phyloP scores from a whole-genome alignment of 2,113 vertebrate genomes.

The Istiophorus platypterus region DNA sequence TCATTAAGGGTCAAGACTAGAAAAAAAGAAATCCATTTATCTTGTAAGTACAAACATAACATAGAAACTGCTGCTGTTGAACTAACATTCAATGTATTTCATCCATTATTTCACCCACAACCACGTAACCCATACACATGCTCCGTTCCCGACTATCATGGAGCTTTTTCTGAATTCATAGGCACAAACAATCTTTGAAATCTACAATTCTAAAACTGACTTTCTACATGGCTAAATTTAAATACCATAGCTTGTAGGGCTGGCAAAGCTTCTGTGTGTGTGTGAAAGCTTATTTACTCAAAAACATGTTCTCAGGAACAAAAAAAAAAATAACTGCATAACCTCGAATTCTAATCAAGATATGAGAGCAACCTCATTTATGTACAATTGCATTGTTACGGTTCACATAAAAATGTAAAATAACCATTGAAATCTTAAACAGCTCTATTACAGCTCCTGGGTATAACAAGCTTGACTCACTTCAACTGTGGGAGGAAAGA shows the following conservation, averaged over 20 bases:
- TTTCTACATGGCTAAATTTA: slow-evolving; percentile 56
- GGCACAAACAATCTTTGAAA: slow-evolving; percentile 48
- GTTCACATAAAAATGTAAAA: slow-evolving; percentile 26
- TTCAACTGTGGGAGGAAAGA: slow-evolving; percentile 3
- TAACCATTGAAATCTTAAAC: slow-evolving; percentile 17
- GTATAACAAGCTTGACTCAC: slow-evolving; percentile 23
- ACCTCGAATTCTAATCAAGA: slow-evolving; percentile 48
- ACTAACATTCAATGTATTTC: slow-evolving; percentile 51
- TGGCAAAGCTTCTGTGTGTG: slow-evolving; percentile 65
- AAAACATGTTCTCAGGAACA: slow-evolving; percentile 44
- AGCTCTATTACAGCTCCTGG: slow-evolving; percentile 26
- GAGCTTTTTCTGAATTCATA: slow-evolving; percentile 56
- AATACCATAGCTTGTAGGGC: slow-evolving; percentile 78
- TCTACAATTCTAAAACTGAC: slow-evolving; percentile 55
- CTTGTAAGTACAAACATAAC: slow-evolving; percentile 50
- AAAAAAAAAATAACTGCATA: slow-evolving; percentile 39
- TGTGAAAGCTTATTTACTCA: slow-evolving; percentile 68
- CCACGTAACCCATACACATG: slow-evolving; percentile 40
- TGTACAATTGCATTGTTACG: slow-evolving; percentile 45
- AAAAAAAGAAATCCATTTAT: slow-evolving; percentile 49
- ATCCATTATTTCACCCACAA: slow-evolving; percentile 46
- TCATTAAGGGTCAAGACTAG: slow-evolving; percentile 38
- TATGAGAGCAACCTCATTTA: slow-evolving; percentile 42
- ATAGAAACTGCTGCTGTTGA: slow-evolving; percentile 58
- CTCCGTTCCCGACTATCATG: slow-evolving; percentile 39